Evolutionary conservation across 2,797 vertebrate genomes (phyloP).

Genomic region (Phrynocephalus guinanensis): DNA sequence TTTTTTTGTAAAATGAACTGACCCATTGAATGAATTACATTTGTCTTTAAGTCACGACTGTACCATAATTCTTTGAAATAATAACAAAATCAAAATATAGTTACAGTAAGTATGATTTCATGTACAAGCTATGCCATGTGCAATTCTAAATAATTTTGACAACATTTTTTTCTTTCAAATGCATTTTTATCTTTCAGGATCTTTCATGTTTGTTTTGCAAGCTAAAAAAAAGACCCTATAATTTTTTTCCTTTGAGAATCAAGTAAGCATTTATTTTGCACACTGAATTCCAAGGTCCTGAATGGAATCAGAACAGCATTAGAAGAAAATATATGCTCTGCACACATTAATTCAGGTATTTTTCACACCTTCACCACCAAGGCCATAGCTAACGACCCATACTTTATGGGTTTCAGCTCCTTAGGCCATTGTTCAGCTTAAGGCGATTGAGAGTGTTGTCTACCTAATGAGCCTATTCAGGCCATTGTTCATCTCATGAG

Average conservation of each 20-base stretch:
- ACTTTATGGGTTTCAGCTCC: too few relatives aligned
- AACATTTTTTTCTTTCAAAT: too few relatives aligned
- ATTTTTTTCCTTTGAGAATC: background rate
- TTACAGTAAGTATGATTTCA: background rate
- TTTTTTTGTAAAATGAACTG: too few relatives aligned
- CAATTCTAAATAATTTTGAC: background rate
- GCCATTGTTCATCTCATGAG: too few relatives aligned
- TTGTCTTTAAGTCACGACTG: too few relatives aligned
- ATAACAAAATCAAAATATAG: background rate
- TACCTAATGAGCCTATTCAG: too few relatives aligned
- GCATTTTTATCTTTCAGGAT: background rate
- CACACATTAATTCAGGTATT: background rate
- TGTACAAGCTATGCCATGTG: background rate
- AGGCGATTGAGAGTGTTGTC: too few relatives aligned
- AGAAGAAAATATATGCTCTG: conserved; percentile 5
- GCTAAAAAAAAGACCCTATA: background rate
- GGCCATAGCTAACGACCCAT: too few relatives aligned
- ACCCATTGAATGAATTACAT: too few relatives aligned
- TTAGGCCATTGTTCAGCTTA: too few relatives aligned
- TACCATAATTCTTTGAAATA: background rate
- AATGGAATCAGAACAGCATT: conserved; percentile 3
- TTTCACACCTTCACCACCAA: too few relatives aligned
- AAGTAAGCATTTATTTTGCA: conserved; percentile 12
- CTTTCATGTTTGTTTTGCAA: conserved; percentile 1
- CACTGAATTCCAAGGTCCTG: conserved; percentile 1